Evolutionary conservation across 2,888 invertebrate species (phyloP).

Genomic region (Teleiodes luculella): DNA sequence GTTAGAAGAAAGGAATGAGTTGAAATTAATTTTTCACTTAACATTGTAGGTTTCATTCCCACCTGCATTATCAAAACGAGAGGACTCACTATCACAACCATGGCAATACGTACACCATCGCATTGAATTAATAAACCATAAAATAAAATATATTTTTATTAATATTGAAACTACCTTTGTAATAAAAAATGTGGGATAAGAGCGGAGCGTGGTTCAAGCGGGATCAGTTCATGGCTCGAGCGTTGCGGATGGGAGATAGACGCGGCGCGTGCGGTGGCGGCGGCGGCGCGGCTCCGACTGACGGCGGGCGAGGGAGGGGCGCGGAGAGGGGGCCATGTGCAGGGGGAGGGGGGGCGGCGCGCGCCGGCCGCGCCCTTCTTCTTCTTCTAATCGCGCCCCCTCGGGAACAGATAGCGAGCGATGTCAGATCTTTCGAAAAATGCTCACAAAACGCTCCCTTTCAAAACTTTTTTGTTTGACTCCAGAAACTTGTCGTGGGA

Average conservation of each 20-base stretch:
- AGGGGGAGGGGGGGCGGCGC: slow-evolving; percentile 14
- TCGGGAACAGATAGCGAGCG: slow-evolving; percentile 6
- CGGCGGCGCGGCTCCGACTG: slow-evolving; percentile 19
- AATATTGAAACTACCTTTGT: not conserved
- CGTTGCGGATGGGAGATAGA: slow-evolving; percentile 11
- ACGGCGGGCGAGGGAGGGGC: slow-evolving; percentile 12
- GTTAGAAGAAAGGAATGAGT: too few species aligned
- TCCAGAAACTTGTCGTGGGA: not conserved
- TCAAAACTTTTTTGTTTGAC: not conserved
- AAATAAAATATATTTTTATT: not conserved
- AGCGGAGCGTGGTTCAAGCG: not conserved
- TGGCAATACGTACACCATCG: not conserved
- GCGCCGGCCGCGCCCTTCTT: slow-evolving; percentile 11
- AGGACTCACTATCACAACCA: not conserved
- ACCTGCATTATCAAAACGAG: not conserved
- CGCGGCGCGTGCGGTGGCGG: slow-evolving; percentile 20
- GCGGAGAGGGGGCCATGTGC: slow-evolving; percentile 13
- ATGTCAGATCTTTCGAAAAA: not conserved
- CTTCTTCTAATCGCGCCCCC: not conserved
- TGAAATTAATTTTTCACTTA: not conserved
- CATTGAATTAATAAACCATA: not conserved
- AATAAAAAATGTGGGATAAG: not conserved
- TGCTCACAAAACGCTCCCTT: not conserved
- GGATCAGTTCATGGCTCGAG: slow-evolving; percentile 8
- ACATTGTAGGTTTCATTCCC: not conserved